phyloP scores from a whole-genome alignment of 2,797 vertebrate species.

The Amniataba percoides region DNA sequence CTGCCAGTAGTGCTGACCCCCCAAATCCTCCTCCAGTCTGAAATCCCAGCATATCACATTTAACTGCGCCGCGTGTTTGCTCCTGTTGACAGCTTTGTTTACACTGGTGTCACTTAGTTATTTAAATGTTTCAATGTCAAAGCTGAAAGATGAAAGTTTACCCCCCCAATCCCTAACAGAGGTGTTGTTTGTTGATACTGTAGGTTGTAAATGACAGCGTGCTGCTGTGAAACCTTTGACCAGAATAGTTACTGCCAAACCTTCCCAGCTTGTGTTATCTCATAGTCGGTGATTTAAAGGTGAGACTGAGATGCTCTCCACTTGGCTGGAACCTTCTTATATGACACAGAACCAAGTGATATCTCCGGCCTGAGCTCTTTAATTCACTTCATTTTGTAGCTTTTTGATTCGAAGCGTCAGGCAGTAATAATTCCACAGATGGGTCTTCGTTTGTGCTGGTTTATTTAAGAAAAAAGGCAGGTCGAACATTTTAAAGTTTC shows the following conservation, averaged over 20 bases:
- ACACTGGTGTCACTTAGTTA: slow-evolving; percentile 1
- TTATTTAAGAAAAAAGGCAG: background rate
- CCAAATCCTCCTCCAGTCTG: background rate
- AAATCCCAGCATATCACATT: slow-evolving; percentile 40
- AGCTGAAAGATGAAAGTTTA: slow-evolving; percentile 13
- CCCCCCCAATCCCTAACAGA: too few relatives aligned
- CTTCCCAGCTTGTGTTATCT: background rate
- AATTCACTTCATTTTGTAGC: background rate
- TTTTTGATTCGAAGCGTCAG: background rate
- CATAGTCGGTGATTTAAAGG: slow-evolving; percentile 2
- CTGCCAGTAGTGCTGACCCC: slow-evolving; percentile 63
- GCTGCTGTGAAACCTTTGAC: slow-evolving; percentile 8
- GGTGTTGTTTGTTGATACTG: slow-evolving; percentile 16
- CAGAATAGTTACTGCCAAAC: background rate
- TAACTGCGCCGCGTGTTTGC: slow-evolving; percentile 34
- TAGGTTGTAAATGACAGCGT: background rate
- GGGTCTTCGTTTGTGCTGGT: background rate
- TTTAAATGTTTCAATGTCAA: background rate
- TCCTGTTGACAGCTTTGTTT: slow-evolving; percentile 37
- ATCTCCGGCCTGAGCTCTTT: background rate
- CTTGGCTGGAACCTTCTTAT: background rate
- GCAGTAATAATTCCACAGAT: background rate
- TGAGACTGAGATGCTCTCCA: background rate
- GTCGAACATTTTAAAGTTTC: background rate
- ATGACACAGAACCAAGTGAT: background rate